phyloP scores from a whole-genome alignment of 1,140 invertebrate genomes.

The Globodera rostochiensis region DNA sequence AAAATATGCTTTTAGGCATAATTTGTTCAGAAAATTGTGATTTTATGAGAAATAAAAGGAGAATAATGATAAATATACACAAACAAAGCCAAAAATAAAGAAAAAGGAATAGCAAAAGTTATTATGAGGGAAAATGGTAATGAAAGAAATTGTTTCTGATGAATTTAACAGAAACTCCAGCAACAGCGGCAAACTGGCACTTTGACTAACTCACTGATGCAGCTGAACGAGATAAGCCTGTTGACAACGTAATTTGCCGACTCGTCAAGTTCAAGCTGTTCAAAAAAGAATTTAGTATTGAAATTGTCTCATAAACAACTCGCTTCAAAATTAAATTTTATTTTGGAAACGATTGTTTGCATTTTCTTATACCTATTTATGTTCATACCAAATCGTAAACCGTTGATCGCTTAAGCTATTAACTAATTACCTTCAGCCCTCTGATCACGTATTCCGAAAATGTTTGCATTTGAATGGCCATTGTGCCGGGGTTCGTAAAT shows the following conservation, averaged over 20 bases:
- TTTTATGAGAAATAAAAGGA: no score
- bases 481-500: conserved; percentile 46
- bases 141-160: not conserved
- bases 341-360: not conserved
- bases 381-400: no score
- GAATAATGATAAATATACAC: no score
- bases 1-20: no score
- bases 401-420: no score
- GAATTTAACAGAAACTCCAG: no score
- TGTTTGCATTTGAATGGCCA: conserved; percentile 47
- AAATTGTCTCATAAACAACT: no score
- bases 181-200: no score
- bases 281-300: not conserved
- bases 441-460: conserved; percentile 34
- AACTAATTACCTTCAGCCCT: conserved; percentile 24
- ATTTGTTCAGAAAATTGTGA: no score
- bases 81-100: no score
- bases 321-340: not conserved
- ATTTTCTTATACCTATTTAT: not conserved
- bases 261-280: not conserved
- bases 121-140: not conserved
- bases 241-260: conserved; percentile 4
- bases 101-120: not conserved
- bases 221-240: conserved; percentile 29
- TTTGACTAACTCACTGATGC: not conserved